These are phyloP conservation scores for Koerneria pararmatus DNA, from an alignment of 2,888 invertebrate species.

Conservation along the genomic window DNA sequence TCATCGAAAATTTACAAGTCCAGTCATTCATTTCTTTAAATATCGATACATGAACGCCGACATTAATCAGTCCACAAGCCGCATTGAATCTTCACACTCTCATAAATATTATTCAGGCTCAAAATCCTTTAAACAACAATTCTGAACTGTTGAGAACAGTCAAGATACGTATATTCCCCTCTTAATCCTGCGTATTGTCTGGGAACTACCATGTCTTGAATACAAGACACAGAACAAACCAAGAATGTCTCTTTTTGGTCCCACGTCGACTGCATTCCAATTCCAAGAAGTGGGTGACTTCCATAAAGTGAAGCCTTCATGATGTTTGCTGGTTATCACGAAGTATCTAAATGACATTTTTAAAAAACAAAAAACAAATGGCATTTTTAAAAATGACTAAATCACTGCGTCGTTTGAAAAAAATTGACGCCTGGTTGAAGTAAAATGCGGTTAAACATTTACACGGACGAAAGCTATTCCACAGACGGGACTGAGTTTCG, in stretches of 20 bases:
- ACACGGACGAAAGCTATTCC: background rate
- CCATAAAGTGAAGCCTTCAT: slow-evolving; percentile 65
- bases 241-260: slow-evolving; percentile 62
- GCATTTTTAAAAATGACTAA: slow-evolving; percentile 13
- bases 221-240: background rate
- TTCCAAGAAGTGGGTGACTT: slow-evolving; percentile 63
- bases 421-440: background rate
- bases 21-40: too few relatives aligned
- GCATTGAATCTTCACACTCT: too few relatives aligned
- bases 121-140: too few relatives aligned
- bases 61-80: too few relatives aligned
- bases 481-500: background rate
- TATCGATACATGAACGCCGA: too few relatives aligned
- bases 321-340: slow-evolving; percentile 64
- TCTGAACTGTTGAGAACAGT: background rate
- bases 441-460: background rate
- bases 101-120: too few relatives aligned
- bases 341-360: slow-evolving; percentile 60
- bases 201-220: background rate
- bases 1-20: too few relatives aligned
- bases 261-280: slow-evolving; percentile 64
- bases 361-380: slow-evolving; percentile 24
- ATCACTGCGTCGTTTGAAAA: background rate
- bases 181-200: background rate
- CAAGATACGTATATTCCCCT: background rate